Base-by-base conservation (phyloP, 2,888 invertebrate genomes). In the Aphrophora alni region DNA sequence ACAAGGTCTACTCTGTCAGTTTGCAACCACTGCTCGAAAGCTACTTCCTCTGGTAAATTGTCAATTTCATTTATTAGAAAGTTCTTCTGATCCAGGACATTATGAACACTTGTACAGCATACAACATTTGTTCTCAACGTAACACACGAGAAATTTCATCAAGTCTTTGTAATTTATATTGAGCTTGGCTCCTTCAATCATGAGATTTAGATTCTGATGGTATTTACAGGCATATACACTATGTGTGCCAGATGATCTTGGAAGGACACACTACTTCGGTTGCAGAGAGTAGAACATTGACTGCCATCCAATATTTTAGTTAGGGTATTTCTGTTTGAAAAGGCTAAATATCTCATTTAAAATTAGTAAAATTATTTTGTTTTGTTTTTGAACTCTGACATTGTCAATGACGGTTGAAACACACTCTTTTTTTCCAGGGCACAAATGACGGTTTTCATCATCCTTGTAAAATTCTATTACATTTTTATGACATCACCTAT, bases 221-320 rank as follows among this genome's bases (percentile, higher is more conserved):
- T 70, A 24, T 24, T 70, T 70, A 3, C 70, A 70, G 5, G 5
- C 24, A 12, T 10, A 68, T 21, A 68, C 21, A 70, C 70, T n/a
- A 10, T 70, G 70, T 10, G 68, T 68, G 24, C 68, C 68, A 68
- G 25, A n/a, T 70, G 70, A n/a, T 4, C 70, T 24, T 24, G 25
- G 70, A 17, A 75, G 44, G 12, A 75, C 44, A 38, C 75, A 44
- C 44, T 38, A 75, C 38, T 75, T 78, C 71, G 88, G 86, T 86
- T 87, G 71, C 24, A 73, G 72, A 26, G 38, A 38, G 28, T 72
- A 78, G 38, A 78, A 78, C 44, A 44, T 44, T 26, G 78, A 78
- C 0, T 38, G 51, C n/a, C n/a, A n/a, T 1, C 73, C 71, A 72
- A 78, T 78, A 38, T 78, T 78, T n/a, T 59, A 68, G 26, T 78